Percentiles rank a stretch among this genome's conserved stretches.
Conservation (phyloP, 2,113 vertebrate genomes). For the Seriola aureovittata region DNA sequence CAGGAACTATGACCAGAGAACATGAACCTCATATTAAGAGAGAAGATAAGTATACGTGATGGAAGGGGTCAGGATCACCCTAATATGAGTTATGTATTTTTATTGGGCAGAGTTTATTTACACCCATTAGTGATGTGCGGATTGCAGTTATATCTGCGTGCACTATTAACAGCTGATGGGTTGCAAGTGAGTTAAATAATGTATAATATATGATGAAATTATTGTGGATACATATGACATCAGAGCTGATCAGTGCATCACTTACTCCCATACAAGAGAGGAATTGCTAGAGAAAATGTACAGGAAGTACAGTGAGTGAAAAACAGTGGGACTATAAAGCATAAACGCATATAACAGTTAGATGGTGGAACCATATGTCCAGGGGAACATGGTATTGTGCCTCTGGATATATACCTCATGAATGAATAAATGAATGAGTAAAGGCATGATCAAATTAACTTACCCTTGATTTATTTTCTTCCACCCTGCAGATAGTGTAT, state of each 20-base stretch:
- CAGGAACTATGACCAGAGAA: neutral
- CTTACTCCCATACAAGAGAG: neutral
- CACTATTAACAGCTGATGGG: too few relatives aligned
- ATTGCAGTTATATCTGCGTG: too few relatives aligned
- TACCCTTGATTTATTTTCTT: constrained; percentile 6
- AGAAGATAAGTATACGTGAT: neutral
- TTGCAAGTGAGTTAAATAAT: too few relatives aligned
- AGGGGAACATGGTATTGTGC: neutral
- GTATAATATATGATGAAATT: too few relatives aligned
- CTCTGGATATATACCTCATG: neutral
- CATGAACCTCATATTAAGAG: neutral
- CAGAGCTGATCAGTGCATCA: too few relatives aligned
- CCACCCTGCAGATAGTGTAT: constrained; percentile 76
- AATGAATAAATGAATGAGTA: neutral
- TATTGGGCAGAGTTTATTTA: too few relatives aligned
- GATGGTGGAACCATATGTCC: neutral
- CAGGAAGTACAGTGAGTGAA: neutral
- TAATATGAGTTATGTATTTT: too few relatives aligned
- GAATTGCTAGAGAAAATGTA: neutral
- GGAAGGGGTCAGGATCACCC: too few relatives aligned
- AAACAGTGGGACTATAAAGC: neutral
- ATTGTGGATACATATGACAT: too few relatives aligned
- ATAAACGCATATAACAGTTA: neutral
- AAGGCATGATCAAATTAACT: neutral
- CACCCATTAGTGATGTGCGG: too few relatives aligned